Percentiles rank a stretch among this genome's conserved stretches.
These are phyloP conservation scores for Nymphalis polychloros DNA, from an alignment of 2,888 invertebrate species.

Conservation along the genomic window DNA sequence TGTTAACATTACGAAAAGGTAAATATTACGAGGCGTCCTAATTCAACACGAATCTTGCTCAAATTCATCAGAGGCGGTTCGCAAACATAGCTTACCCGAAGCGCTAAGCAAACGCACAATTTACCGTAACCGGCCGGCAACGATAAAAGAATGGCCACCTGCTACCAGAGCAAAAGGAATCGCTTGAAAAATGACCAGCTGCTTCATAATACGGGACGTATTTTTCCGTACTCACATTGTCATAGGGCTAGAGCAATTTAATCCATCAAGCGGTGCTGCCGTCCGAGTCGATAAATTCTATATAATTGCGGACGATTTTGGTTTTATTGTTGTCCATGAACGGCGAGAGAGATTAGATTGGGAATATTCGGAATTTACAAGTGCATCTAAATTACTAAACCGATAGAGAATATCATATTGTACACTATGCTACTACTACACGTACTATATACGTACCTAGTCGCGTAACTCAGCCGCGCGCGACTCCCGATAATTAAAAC, in stretches of 20 bases:
- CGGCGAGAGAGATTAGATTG: slow-evolving; percentile 61
- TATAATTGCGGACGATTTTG: slow-evolving; percentile 75
- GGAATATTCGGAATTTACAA: slow-evolving; percentile 31
- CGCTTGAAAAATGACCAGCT: slow-evolving; percentile 81
- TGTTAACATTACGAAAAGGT: slow-evolving; percentile 42
- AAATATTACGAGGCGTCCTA: slow-evolving; percentile 58
- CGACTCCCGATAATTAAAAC: slow-evolving; percentile 82
- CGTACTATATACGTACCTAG: slow-evolving; percentile 39
- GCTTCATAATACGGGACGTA: slow-evolving; percentile 78
- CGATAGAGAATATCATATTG: no score
- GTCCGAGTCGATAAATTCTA: slow-evolving; percentile 78
- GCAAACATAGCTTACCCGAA: slow-evolving; percentile 62
- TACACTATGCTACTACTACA: no score
- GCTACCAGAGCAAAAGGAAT: slow-evolving; percentile 78
- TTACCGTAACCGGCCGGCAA: slow-evolving; percentile 49
- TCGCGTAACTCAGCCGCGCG: slow-evolving; percentile 80
- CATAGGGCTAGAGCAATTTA: slow-evolving; percentile 82
- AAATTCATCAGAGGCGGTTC: slow-evolving; percentile 68
- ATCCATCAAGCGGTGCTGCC: slow-evolving; percentile 77
- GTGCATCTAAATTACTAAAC: slow-evolving; percentile 3
- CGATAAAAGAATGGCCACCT: slow-evolving; percentile 58
- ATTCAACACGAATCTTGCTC: slow-evolving; percentile 67
- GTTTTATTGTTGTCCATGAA: slow-evolving; percentile 72
- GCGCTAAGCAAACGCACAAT: slow-evolving; percentile 67
- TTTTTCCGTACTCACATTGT: slow-evolving; percentile 81